Percentiles rank a stretch among this genome's conserved stretches.
Evolutionary conservation across 2,113 vertebrate genomes (phyloP).

Genomic region (Tychaedon coryphoeus): DNA sequence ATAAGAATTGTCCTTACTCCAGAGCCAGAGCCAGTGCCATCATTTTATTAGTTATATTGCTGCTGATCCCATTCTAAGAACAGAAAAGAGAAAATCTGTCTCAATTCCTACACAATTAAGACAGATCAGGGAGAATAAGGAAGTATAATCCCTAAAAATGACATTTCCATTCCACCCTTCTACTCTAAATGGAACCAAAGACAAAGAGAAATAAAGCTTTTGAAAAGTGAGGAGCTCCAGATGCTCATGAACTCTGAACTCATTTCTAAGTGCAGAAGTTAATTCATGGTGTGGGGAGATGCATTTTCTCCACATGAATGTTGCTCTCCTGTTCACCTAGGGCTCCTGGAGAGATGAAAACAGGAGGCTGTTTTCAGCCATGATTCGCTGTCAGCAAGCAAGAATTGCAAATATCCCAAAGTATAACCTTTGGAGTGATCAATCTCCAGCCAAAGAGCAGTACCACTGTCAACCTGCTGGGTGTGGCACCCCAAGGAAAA

Average conservation of each 20-base stretch:
- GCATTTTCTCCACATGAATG: not conserved
- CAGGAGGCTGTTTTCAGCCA: not conserved
- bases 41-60: not conserved
- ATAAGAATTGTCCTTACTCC: not conserved
- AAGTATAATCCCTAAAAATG: not conserved
- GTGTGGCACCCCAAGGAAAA: not conserved
- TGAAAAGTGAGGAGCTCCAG: not conserved
- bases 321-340: not conserved
- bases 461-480: not conserved
- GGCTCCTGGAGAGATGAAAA: not conserved
- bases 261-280: not conserved
- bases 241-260: not conserved
- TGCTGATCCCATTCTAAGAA: not conserved
- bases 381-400: not conserved
- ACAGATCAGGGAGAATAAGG: not conserved
- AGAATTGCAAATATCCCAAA: not conserved
- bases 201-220: not conserved
- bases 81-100: not conserved
- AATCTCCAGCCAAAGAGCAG: not conserved
- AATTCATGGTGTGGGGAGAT: accelerated
- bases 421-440: not conserved
- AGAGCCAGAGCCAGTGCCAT: not conserved
- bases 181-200: not conserved
- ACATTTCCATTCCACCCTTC: not conserved
- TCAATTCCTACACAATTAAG: not conserved